Conservation (phyloP, 1,140 invertebrate species). For the Druon quercuslanigerum region DNA sequence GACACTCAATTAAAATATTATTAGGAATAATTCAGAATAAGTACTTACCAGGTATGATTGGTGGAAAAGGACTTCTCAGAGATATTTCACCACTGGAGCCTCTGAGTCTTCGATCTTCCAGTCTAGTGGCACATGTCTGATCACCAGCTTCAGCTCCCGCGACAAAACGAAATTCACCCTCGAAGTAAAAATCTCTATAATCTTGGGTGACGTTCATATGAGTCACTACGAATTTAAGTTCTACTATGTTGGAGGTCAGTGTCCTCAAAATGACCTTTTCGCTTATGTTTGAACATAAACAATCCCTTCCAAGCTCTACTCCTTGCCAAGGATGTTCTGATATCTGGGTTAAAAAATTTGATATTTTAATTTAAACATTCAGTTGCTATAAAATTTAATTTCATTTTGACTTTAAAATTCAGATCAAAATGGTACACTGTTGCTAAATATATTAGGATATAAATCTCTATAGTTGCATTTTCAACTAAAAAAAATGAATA, state of each 20-base stretch:
- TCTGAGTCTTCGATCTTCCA: constrained; percentile 79
- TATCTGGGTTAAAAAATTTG: constrained; percentile 69
- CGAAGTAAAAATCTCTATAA: constrained; percentile 87
- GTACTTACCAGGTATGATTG: constrained; percentile 47
- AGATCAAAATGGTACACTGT: too few relatives aligned
- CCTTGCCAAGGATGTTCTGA: constrained; percentile 85
- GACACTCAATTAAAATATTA: too few relatives aligned
- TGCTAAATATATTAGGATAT: too few relatives aligned
- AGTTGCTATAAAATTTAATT: too few relatives aligned
- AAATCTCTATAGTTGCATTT: too few relatives aligned
- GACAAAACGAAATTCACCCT: constrained; percentile 86
- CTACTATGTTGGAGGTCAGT: constrained; percentile 81
- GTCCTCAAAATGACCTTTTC: constrained; percentile 78
- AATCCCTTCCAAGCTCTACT: constrained; percentile 82
- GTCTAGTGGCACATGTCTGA: constrained; percentile 68
- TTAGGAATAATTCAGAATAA: background rate
- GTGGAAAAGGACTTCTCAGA: constrained; percentile 71
- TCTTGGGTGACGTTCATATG: constrained; percentile 90
- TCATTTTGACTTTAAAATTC: too few relatives aligned
- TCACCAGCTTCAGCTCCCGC: constrained; percentile 46
- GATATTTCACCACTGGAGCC: constrained; percentile 84
- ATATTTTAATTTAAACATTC: too few relatives aligned
- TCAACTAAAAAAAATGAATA: too few relatives aligned
- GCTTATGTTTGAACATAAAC: constrained; percentile 83
- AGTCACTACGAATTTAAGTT: constrained; percentile 84